Evolutionary conservation across 1,140 invertebrate genomes (phyloP), one percentile per base, ranked within the genome.

Genomic region (Rhyacophila brunnea): DNA sequence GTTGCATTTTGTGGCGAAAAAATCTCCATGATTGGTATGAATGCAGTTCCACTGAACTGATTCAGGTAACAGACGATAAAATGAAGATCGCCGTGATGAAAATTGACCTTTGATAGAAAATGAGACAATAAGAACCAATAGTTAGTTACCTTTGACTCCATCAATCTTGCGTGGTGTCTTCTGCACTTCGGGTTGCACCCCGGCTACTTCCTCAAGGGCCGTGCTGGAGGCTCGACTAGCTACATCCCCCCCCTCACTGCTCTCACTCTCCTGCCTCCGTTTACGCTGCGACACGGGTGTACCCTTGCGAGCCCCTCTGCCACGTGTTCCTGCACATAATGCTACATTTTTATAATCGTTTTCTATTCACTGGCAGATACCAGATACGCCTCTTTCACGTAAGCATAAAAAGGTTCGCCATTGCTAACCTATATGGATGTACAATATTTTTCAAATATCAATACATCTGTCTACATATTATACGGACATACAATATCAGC

Each of bases 141-240:
- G 18, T 18, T 20, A 9, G 6, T 53, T 43, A 78, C 74, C 75
- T 70, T 73, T 75, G 19, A 77, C 70, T 0, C 76, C 76, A 18
- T 74, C 71, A 6, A 77, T 73, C 60, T 77, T 78, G 15, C 74
- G 62, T 0, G 78, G 76, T 0, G 78, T 81, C 6, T 74, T 67
- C 49, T 77, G 72, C 1, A 82, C 73, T 59, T 84, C 82, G 0
- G 70, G 71, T 54, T 85, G 81, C 0, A 83, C 68, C 0, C 81
- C 81, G 0, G 72, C 68, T 0, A 81, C 69, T 23, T 73, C 71
- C 36, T 75, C 78, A 0, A 66, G 36, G 18, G 54, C 58, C 1
- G 51, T 65, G 4, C 70, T 70, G 1, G 74, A 72, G 15, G 76
- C 75, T 0, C 71, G 71, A 64, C 74, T 77, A 48, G 70, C 73